These are phyloP conservation scores for Periophthalmus magnuspinnatus DNA, from an alignment of 2,797 vertebrate genomes.

Conservation along the genomic window DNA sequence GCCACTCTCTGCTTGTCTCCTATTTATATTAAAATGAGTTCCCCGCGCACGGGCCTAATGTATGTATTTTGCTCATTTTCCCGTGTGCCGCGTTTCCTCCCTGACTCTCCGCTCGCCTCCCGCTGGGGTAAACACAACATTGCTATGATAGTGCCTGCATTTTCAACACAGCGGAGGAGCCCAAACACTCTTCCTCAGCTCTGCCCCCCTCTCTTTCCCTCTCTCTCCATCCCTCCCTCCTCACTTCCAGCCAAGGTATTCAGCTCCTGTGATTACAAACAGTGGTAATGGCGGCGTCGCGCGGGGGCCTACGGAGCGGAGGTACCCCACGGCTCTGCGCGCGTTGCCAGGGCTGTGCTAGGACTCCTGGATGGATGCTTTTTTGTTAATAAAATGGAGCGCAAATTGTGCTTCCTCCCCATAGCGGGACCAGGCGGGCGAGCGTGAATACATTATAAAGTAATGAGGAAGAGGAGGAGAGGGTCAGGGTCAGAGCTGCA, in stretches of 20 bases:
- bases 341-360: conserved; percentile 74
- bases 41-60: conserved; percentile 72
- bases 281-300: conserved; percentile 89
- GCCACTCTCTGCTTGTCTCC: conserved; percentile 74
- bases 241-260: conserved; percentile 80
- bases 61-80: conserved; percentile 85
- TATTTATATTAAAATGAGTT: conserved; percentile 88
- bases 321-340: conserved; percentile 84
- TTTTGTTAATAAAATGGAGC: conserved; percentile 86
- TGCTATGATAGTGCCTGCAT: conserved; percentile 79
- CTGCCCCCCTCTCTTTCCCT: conserved; percentile 16
- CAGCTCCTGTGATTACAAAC: conserved; percentile 84
- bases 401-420: conserved; percentile 86
- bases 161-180: conserved; percentile 73
- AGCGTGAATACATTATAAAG: conserved; percentile 86
- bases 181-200: conserved; percentile 61
- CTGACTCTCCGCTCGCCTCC: conserved; percentile 79
- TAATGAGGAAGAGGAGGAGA: conserved; percentile 83
- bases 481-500: conserved; percentile 76
- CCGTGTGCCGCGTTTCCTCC: conserved; percentile 75
- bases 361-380: conserved; percentile 63
- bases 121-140: conserved; percentile 81
- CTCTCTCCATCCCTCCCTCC: conserved; percentile 41
- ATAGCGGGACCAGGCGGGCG: conserved; percentile 83
- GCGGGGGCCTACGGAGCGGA: conserved; percentile 82